These are phyloP conservation scores for Mola mola DNA, from an alignment of 2,113 vertebrate genomes.

Conservation along the genomic window DNA sequence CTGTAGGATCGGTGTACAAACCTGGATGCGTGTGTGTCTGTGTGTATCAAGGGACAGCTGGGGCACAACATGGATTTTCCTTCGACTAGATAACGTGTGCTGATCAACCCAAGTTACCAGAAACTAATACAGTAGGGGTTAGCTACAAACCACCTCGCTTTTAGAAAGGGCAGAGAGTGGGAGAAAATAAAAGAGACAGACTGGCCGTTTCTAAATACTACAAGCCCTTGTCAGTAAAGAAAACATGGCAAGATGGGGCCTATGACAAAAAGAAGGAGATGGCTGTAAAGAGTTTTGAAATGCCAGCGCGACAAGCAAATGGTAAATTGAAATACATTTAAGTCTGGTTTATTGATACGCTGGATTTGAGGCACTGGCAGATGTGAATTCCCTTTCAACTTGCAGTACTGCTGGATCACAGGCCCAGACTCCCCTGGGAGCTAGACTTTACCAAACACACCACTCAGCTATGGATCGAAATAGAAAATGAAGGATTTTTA, in stretches of 20 bases:
- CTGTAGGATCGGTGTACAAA: too few species aligned
- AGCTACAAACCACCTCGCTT: slow-evolving; percentile 49
- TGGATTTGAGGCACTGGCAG: slow-evolving; percentile 60
- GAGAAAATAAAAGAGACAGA: slow-evolving; percentile 27
- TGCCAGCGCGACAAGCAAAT: slow-evolving; percentile 35
- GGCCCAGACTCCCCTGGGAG: slow-evolving; percentile 59
- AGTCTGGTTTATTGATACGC: slow-evolving; percentile 65
- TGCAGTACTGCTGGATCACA: slow-evolving; percentile 62
- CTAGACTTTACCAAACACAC: slow-evolving; percentile 58
- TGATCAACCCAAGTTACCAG: slow-evolving; percentile 54
- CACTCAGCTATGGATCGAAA: slow-evolving; percentile 53
- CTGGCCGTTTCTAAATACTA: slow-evolving; percentile 42
- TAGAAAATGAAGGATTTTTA: slow-evolving; percentile 50
- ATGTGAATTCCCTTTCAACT: slow-evolving; percentile 64
- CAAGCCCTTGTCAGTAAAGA: slow-evolving; percentile 32
- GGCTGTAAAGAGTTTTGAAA: slow-evolving; percentile 43
- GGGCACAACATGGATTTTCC: slow-evolving; percentile 28
- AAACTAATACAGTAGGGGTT: slow-evolving; percentile 48
- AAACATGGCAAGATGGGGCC: slow-evolving; percentile 23
- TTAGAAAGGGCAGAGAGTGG: slow-evolving; percentile 33
- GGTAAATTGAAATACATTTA: slow-evolving; percentile 59
- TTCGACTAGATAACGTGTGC: slow-evolving; percentile 33
- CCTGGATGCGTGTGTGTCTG: too few species aligned
- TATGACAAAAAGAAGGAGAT: slow-evolving; percentile 14
- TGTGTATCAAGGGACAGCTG: slow-evolving; percentile 4